Evolutionary conservation across 1,140 invertebrate species (phyloP).

Genomic region (Lamellibrachia luymesi): DNA sequence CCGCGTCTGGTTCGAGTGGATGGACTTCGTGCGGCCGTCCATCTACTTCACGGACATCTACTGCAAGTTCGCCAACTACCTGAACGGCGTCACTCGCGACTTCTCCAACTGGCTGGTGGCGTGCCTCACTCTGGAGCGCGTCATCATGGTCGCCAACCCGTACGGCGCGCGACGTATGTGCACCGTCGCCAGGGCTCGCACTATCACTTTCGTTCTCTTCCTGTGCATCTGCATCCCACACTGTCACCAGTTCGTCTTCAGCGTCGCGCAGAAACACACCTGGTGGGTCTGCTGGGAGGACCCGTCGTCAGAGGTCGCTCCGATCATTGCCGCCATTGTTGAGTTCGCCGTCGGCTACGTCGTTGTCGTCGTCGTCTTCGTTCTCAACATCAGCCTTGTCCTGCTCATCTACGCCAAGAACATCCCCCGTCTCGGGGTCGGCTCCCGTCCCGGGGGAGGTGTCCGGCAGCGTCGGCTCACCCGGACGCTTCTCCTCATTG

Average conservation of each 20-base stretch:
- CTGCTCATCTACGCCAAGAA: conserved; percentile 2
- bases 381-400: conserved; percentile 23
- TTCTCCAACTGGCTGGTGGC: conserved; percentile 24
- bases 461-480: conserved; percentile 17
- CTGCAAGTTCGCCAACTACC: conserved; percentile 26
- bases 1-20: conserved; percentile 27
- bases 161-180: conserved; percentile 20
- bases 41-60: conserved; percentile 26
- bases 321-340: conserved; percentile 17
- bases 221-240: conserved; percentile 17
- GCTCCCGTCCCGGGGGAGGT: background rate
- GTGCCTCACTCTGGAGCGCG: conserved; percentile 18
- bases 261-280: conserved; percentile 12
- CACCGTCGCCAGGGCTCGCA: background rate
- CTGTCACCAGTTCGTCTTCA: conserved; percentile 17
- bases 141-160: conserved; percentile 24
- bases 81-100: conserved; percentile 21
- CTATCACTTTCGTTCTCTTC: background rate
- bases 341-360: conserved; percentile 23
- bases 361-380: conserved; percentile 24
- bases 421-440: background rate
- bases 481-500: conserved; percentile 17
- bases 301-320: background rate
- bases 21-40: conserved; percentile 16
- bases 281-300: conserved; percentile 25